Conservation (phyloP, 2,113 vertebrate species). For the Empidonax traillii region DNA sequence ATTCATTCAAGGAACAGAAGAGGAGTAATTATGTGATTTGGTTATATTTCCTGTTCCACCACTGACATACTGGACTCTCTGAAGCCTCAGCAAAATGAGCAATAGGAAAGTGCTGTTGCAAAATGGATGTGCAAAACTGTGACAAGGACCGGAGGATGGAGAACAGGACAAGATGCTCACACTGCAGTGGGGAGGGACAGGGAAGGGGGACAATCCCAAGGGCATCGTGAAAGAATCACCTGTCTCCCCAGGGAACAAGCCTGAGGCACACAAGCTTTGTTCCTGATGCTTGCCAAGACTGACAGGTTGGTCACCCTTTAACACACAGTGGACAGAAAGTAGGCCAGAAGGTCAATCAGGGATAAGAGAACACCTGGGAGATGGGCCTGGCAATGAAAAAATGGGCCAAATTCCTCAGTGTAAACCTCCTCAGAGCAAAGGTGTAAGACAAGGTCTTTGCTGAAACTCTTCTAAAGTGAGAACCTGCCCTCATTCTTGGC, state of each 20-base stretch:
- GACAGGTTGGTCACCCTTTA: slow-evolving; percentile 23
- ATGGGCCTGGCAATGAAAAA: neutral
- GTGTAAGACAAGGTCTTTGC: slow-evolving; percentile 26
- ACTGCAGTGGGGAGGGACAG: rapidly evolving
- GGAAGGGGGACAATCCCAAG: neutral
- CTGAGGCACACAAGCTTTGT: neutral
- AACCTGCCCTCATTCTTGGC: slow-evolving; percentile 11
- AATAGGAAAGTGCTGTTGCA: neutral
- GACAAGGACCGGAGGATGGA: neutral
- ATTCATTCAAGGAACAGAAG: neutral
- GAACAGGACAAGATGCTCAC: neutral
- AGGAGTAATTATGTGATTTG: neutral
- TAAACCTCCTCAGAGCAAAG: slow-evolving; percentile 3
- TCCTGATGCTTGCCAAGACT: neutral
- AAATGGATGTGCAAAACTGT: neutral
- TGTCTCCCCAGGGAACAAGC: neutral
- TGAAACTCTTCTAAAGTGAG: slow-evolving; percentile 6
- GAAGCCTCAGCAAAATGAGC: neutral
- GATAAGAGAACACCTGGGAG: slow-evolving; percentile 50
- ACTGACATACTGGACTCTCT: neutral
- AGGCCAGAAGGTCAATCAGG: slow-evolving; percentile 10
- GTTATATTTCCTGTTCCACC: neutral
- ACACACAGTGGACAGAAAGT: neutral
- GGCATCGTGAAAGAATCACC: neutral
- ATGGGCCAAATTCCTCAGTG: neutral